Evolutionary conservation across 2,888 invertebrate species (phyloP).

Genomic region (Scaptomyza flava): DNA sequence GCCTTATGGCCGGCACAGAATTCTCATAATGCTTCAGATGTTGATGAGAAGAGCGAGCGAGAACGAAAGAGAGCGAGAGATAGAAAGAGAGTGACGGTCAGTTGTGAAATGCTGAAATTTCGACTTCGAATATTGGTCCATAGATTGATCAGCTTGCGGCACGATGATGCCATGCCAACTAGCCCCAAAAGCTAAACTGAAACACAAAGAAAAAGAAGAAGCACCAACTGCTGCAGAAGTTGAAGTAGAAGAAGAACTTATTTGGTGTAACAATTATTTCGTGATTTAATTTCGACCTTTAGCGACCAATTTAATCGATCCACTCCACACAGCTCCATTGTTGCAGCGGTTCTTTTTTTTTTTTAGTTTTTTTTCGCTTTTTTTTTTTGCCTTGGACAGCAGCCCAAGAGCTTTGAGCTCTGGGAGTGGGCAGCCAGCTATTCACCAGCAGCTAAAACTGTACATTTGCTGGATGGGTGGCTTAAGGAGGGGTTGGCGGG

Average conservation of each 20-base stretch:
- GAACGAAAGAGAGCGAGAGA: background rate
- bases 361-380: background rate
- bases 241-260: conserved; percentile 68
- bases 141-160: conserved; percentile 51
- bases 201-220: background rate
- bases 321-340: conserved; percentile 56
- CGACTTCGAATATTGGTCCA: conserved; percentile 3
- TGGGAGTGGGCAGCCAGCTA: conserved; percentile 67
- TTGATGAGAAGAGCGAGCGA: conserved; percentile 6
- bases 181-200: conserved; percentile 12
- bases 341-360: conserved; percentile 4
- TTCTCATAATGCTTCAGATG: conserved; percentile 24
- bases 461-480: conserved; percentile 38
- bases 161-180: conserved; percentile 35
- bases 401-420: conserved; percentile 36
- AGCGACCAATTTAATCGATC: conserved; percentile 80
- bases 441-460: conserved; percentile 56
- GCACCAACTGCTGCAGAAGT: background rate
- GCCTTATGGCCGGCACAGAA: conserved; percentile 20
- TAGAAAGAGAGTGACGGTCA: conserved; percentile 46
- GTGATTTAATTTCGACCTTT: conserved; percentile 80
- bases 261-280: conserved; percentile 80
- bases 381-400: conserved; percentile 41
- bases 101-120: conserved; percentile 41
- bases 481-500: no score